Percentiles rank a stretch among this genome's conserved stretches.
Evolutionary conservation across 2,888 invertebrate genomes (phyloP).

Genomic region (Synanthedon formicaeformis): DNA sequence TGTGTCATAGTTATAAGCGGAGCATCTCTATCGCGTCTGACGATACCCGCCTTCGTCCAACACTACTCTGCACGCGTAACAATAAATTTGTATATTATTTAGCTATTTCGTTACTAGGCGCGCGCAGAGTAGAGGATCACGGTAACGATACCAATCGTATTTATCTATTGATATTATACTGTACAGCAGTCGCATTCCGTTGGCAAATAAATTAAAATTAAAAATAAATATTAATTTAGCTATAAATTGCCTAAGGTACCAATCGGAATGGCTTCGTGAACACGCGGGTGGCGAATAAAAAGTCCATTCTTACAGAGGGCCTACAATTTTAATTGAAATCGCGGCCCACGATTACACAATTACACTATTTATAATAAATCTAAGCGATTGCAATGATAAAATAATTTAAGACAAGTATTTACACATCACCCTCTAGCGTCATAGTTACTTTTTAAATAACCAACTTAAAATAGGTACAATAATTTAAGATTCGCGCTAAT

Average conservation of each 20-base stretch:
- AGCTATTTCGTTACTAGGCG: neutral
- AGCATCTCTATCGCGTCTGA: neutral
- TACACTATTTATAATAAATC: conserved; percentile 31
- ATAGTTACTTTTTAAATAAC: conserved; percentile 57
- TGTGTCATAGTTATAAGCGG: neutral
- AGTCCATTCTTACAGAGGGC: conserved; percentile 57
- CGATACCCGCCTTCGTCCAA: neutral
- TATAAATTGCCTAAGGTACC: conserved; percentile 67
- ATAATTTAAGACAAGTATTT: conserved; percentile 66
- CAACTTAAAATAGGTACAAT: conserved; percentile 57
- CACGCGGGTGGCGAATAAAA: conserved; percentile 68
- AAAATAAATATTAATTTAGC: conserved; percentile 63
- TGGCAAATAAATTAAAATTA: conserved; percentile 61
- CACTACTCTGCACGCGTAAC: neutral
- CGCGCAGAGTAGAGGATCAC: conserved; percentile 6
- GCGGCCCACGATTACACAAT: conserved; percentile 38
- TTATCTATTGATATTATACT: conserved; percentile 54
- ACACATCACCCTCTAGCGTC: conserved; percentile 40
- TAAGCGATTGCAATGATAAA: conserved; percentile 50
- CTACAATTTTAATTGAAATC: conserved; percentile 33
- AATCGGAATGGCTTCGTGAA: conserved; percentile 66
- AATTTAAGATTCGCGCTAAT: conserved; percentile 63
- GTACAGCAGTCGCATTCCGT: conserved; percentile 68
- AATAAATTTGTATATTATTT: too few relatives aligned
- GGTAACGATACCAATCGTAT: conserved; percentile 36